Evolutionary conservation across 2,113 vertebrate genomes (phyloP).

Genomic region (Muntiacus muntjak): DNA sequence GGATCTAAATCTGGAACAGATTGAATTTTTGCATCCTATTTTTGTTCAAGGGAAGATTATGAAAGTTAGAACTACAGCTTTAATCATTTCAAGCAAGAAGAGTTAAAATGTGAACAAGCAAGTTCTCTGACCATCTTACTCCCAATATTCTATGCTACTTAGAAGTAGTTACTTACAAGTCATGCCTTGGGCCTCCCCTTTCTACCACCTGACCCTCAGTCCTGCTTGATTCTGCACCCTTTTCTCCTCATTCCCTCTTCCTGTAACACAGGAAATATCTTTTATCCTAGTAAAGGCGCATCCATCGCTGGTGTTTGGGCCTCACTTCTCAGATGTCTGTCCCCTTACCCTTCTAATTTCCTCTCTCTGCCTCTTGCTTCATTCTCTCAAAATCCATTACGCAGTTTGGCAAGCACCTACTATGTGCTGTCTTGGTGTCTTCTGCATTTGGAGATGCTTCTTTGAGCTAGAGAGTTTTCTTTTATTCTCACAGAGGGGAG

Average conservation of each 20-base stretch:
- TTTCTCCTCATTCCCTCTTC: background rate
- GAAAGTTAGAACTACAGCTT: conserved; percentile 54
- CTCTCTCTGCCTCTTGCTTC: background rate
- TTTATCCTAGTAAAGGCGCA: background rate
- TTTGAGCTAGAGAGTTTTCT: background rate
- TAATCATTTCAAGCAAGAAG: conserved; percentile 31
- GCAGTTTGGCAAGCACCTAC: background rate
- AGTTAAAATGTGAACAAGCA: conserved; percentile 33
- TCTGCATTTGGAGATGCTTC: background rate
- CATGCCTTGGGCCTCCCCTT: background rate
- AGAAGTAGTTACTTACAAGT: background rate
- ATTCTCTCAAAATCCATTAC: background rate
- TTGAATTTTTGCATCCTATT: conserved; percentile 62
- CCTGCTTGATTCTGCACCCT: background rate
- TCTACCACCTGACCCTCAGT: background rate
- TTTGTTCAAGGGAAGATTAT: conserved; percentile 62
- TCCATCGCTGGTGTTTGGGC: background rate
- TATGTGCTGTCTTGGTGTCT: background rate
- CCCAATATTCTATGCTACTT: background rate
- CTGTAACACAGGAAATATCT: background rate
- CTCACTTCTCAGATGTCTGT: background rate
- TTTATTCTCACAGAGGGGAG: background rate
- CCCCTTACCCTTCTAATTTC: background rate
- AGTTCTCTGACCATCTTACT: background rate
- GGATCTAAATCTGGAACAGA: conserved; percentile 62